Conservation (phyloP, 1,140 invertebrate genomes). For the Steinernema khuongi region DNA sequence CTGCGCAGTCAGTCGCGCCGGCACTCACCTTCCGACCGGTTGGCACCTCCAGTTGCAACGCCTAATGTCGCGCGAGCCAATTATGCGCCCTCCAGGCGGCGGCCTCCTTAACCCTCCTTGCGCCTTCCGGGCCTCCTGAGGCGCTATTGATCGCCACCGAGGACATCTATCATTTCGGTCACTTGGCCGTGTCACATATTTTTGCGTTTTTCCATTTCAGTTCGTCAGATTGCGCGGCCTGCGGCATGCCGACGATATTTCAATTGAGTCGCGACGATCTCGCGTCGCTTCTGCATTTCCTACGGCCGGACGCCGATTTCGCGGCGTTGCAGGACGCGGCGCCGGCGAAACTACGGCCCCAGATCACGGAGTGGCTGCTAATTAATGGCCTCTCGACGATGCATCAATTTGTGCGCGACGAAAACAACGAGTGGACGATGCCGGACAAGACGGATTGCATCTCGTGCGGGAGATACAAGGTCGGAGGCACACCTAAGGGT, state of each 20-base stretch:
- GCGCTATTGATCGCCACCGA: slow-evolving; percentile 8
- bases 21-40: no score
- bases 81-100: no score
- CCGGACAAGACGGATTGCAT: slow-evolving; percentile 8
- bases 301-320: slow-evolving; percentile 1
- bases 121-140: background rate
- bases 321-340: background rate
- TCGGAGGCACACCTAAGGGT: background rate
- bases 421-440: slow-evolving; percentile 14
- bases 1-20: no score
- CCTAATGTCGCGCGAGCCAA: no score
- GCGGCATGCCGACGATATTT: background rate
- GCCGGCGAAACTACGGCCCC: background rate
- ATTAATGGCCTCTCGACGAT: slow-evolving; percentile 8
- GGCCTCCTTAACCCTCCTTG: no score
- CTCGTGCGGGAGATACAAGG: background rate
- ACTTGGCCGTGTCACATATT: slow-evolving; percentile 8
- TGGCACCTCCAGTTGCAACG: no score
- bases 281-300: slow-evolving; percentile 4
- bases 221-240: background rate
- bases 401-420: slow-evolving; percentile 5
- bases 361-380: slow-evolving; percentile 8
- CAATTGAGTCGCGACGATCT: slow-evolving; percentile 10
- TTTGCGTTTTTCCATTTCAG: background rate
- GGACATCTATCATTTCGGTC: slow-evolving; percentile 16